Evolutionary conservation across 2,888 invertebrate genomes (phyloP), one percentile per base, ranked within the genome.

Genomic region (Hydriomena furcata): DNA sequence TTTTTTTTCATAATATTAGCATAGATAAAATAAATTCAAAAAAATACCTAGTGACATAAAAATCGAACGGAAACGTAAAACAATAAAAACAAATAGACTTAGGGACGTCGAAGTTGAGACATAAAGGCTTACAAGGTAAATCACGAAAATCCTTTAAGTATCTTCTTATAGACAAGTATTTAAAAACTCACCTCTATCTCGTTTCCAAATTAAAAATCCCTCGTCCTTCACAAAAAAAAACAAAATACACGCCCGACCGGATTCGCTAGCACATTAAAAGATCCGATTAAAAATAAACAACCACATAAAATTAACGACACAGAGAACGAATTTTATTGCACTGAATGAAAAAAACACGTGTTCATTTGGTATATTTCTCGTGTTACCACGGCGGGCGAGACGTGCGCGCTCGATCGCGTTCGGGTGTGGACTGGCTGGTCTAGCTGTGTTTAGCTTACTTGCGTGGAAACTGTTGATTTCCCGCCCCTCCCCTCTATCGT

Each of bases 401-500:
- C 47, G 47, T 40, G 52, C 20, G 31, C 10, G n/a, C 47, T 43
- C 38, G 7, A 3, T 10, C 38, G 25, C 34, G 30, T 6, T 11
- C 20, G 23, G 38, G 17, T 11, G 30, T 34, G 34, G 43, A 52
- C 52, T 52, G 44, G 23, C 36, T 30, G 25, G 43, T 24, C 47
- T 47, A 36, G 25, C 38, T 38, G 35, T n/a, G 32, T 10, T 41
- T 25, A 25, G 37, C 17, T 47, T 52, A 43, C 38, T 41, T 27
- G 40, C 38, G 31, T 49, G 52, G 30, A 47, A 52, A 47, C 52
- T 52, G 52, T 52, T 52, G 52, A 52, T 43, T 34, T 30, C 47
- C 43, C 34, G 12, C 21, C 49, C 37, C 52, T 1, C 30, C 37
- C 52, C 32, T 2, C 31, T 10, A 27, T 37, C 40, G 24, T 43